Base-by-base conservation (phyloP, 1,140 invertebrate genomes). In the Solen grandis region DNA sequence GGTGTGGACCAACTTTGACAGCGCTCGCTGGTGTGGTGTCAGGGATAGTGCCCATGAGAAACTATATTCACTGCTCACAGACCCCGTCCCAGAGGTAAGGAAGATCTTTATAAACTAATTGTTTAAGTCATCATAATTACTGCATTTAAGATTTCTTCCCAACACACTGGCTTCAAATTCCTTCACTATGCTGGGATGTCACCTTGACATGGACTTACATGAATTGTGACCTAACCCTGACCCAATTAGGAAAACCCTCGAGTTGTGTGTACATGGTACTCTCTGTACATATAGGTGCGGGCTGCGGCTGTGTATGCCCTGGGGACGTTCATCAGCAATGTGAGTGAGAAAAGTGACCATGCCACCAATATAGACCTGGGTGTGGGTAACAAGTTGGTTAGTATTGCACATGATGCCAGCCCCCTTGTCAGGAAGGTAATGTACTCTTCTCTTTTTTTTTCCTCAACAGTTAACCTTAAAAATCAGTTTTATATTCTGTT, bases 31-130 rank as follows among this genome's bases (percentile, higher is more conserved):
- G 98, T 97, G 96, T 62, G 98, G 97, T 13, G 98, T 97, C 16
- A 93, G 98, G n/a, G 97, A 99, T 90, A 95, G 95, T 81, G 98
- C 98, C 8, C 97, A 99, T 92, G 98, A 99, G 91, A 99, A 99
- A 93, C 93, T 99, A 1, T 96, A 95, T 86, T 94, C 92, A 38
- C 93, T 98, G 60, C 92, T 99, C 10, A 93, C 94, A 70, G 97
- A 98, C 93, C 93, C 95, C 36, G 95, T 95, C 46, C 96, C 97
- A 31, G 97, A 99, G 94, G 97, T 96, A 90, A 87, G 81, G n/a
- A n/a, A n/a, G n/a, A n/a, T n/a, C n/a, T n/a, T n/a, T n/a, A n/a
- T n/a, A n/a, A n/a, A n/a, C n/a, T n/a, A n/a, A n/a, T n/a, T n/a
- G n/a, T n/a, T n/a, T n/a, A n/a, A n/a, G n/a, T n/a, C n/a, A n/a